Evolutionary conservation across 2,888 invertebrate species (phyloP), one percentile per base, ranked within the genome.

Genomic region (Erannis defoliaria): DNA sequence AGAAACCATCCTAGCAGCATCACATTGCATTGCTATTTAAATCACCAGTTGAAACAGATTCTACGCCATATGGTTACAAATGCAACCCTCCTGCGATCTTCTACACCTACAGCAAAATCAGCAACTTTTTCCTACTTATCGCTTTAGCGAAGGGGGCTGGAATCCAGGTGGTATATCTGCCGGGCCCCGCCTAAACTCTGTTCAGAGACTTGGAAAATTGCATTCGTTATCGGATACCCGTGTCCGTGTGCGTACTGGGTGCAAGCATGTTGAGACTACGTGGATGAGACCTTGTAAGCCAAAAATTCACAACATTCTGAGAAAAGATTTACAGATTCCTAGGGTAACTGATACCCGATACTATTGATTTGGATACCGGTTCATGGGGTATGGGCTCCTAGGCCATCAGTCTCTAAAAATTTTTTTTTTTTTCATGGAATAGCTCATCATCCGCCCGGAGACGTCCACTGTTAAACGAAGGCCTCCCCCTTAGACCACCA

Each of bases 181-280:
- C 65, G 82, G 81, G 78, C 76, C 75, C 85, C 86, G 82, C 87
- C 89, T 88, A 85, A 90, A 89, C 89, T 87, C 85, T 88, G 92
- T 83, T 86, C 90, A 86, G 76, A 81, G 86, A 85, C 80, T 84
- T 82, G 92, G 91, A 91, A 92, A 92, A 92, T 92, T 92, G 92
- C 92, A 91, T 92, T 92, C 90, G 91, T 90, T 91, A 92, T 91
- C 91, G 89, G 85, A 84, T 88, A 86, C 86, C 86, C 88, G 86
- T 85, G 82, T 84, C 82, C 81, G 77, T 74, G 74, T 81, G 78
- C 77, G 78, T 83, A 78, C 77, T 77, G 74, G 64, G 56, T 76
- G 80, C 78, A 78, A 67, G 56, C 53, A 64, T 51, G 70, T 55
- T 70, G 51, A 58, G 53, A 54, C 65, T 68, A 63, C 58, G 64